phyloP scores from a whole-genome alignment of 2,888 invertebrate genomes.

The Meliscaeva auricollis region DNA sequence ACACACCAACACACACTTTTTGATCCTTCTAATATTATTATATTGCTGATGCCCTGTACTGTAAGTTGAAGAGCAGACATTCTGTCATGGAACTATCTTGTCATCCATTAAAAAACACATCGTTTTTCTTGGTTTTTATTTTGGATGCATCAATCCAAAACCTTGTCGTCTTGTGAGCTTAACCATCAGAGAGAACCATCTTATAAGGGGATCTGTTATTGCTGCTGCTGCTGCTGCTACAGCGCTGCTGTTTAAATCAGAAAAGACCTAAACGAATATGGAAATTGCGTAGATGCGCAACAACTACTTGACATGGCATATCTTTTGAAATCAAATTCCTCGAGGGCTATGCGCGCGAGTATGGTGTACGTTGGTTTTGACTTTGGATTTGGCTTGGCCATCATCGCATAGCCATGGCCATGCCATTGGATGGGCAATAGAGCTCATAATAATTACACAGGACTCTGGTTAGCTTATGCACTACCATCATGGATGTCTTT shows the following conservation, averaged over 20 bases:
- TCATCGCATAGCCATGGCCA: background rate
- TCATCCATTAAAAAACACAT: constrained; percentile 66
- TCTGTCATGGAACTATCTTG: constrained; percentile 62
- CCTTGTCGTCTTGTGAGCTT: constrained; percentile 14
- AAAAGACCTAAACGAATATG: constrained; percentile 59
- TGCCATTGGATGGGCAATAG: constrained; percentile 51
- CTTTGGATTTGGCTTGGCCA: constrained; percentile 9
- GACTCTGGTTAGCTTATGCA: constrained; percentile 33
- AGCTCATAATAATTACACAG: constrained; percentile 64
- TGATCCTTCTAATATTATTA: constrained; percentile 50
- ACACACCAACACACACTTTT: constrained; percentile 16
- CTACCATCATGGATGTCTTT: constrained; percentile 63
- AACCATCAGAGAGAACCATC: background rate
- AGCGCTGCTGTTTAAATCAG: constrained; percentile 25
- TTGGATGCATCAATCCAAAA: constrained; percentile 49
- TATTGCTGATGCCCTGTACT: background rate
- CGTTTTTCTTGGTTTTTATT: constrained; percentile 36
- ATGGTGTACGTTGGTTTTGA: background rate
- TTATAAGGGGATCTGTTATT: constrained; percentile 15
- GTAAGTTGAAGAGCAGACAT: constrained; percentile 38
- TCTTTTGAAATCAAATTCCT: constrained; percentile 66
- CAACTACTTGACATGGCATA: constrained; percentile 51
- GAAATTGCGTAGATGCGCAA: constrained; percentile 61
- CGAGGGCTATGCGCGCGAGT: constrained; percentile 20
- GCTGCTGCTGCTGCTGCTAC: too few species aligned